Evolutionary conservation across 92 coral and sea anemone species (phyloP).

Genomic region (Plumapathes pennacea): DNA sequence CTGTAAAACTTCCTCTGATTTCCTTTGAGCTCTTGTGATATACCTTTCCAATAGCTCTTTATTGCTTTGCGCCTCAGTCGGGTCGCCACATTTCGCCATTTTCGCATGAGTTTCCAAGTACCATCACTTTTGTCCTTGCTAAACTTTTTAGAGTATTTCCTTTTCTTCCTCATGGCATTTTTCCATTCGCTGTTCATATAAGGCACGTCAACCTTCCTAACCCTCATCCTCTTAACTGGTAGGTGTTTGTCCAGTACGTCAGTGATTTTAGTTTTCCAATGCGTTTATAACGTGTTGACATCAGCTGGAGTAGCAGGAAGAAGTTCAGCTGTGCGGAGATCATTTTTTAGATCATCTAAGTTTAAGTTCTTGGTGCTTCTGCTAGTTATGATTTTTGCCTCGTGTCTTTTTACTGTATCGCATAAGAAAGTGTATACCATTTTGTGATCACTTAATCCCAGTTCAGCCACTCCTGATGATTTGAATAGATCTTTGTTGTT

Average conservation of each 20-base stretch:
- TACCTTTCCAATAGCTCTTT: slow-evolving; percentile 38
- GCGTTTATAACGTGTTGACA: no score
- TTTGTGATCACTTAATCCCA: slow-evolving; percentile 52
- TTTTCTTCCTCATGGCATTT: slow-evolving; percentile 36
- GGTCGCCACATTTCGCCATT: slow-evolving; percentile 39
- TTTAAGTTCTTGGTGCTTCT: slow-evolving; percentile 17
- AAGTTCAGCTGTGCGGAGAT: slow-evolving; percentile 1
- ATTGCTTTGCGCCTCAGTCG: slow-evolving; percentile 37
- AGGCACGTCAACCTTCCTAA: slow-evolving; percentile 28
- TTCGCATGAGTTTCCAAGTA: slow-evolving; percentile 36
- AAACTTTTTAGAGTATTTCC: slow-evolving; percentile 52
- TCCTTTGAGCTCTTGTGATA: slow-evolving; percentile 12
- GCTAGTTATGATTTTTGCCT: slow-evolving; percentile 18
- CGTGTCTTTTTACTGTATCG: slow-evolving; percentile 11
- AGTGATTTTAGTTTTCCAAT: no score
- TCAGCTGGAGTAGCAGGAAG: no score
- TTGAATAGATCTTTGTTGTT: slow-evolving; percentile 11
- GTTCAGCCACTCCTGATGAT: slow-evolving; percentile 30
- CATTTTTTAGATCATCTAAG: slow-evolving; percentile 14
- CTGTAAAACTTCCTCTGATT: slow-evolving; percentile 37
- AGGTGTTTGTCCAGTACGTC: slow-evolving; percentile 16
- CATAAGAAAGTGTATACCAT: slow-evolving; percentile 22
- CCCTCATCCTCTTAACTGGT: slow-evolving; percentile 23
- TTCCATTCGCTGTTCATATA: slow-evolving; percentile 56
- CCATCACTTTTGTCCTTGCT: slow-evolving; percentile 3